These are phyloP conservation scores for Bicyclus anynana DNA, from an alignment of 1,140 invertebrate species.

Conservation along the genomic window DNA sequence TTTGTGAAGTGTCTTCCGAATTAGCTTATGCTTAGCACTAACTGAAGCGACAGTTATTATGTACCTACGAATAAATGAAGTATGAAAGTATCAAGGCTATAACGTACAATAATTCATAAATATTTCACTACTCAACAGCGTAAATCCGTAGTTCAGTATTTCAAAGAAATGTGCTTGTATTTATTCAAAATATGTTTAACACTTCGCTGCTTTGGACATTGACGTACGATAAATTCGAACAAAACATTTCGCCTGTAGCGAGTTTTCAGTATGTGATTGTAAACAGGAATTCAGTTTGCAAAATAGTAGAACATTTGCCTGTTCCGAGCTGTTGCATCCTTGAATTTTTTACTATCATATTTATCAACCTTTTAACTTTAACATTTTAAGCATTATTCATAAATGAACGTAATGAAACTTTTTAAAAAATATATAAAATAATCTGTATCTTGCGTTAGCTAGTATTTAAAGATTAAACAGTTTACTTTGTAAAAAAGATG, in stretches of 20 bases:
- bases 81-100: background rate
- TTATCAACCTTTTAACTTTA: too few species aligned
- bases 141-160: background rate
- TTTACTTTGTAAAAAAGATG: too few species aligned
- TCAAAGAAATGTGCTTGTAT: background rate
- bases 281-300: slow-evolving; percentile 5
- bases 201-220: slow-evolving; percentile 10
- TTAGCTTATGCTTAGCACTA: too few species aligned
- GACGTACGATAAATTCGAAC: slow-evolving; percentile 11
- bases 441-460: too few species aligned
- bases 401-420: too few species aligned
- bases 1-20: too few species aligned
- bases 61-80: background rate
- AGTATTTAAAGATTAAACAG: too few species aligned
- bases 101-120: background rate
- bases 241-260: slow-evolving; percentile 10
- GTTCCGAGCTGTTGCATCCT: slow-evolving; percentile 1
- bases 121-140: background rate
- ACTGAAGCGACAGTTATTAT: too few species aligned
- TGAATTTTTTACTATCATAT: too few species aligned
- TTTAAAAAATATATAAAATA: too few species aligned
- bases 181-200: slow-evolving; percentile 13
- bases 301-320: slow-evolving; percentile 10
- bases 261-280: slow-evolving; percentile 10
- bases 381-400: too few species aligned